A percentile compares a stretch with the other conserved stretches of the same genome.
phyloP scores from a whole-genome alignment of 2,797 vertebrate genomes.

The Sardinella longiceps region DNA sequence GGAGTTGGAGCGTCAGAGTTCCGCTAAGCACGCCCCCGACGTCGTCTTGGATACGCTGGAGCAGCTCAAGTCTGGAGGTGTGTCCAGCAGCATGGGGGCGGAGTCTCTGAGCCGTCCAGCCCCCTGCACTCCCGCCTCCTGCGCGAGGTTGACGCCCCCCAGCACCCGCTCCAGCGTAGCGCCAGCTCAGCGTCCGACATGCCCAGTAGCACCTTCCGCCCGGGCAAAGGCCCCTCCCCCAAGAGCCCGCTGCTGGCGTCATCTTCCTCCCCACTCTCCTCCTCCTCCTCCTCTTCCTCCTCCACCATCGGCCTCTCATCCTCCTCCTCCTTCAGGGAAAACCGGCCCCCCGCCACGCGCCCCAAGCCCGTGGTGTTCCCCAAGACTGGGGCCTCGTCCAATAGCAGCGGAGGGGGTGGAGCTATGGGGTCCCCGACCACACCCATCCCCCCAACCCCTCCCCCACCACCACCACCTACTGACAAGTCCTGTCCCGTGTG shows the following conservation, averaged over 20 bases:
- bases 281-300: conserved; percentile 84
- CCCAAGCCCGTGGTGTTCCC: conserved; percentile 94
- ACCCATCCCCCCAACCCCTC: conserved; percentile 83
- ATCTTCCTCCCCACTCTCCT: conserved; percentile 75
- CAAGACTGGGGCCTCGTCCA: conserved; percentile 76
- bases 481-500: conserved; percentile 97
- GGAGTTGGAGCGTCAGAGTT: conserved; percentile 90
- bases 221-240: conserved; percentile 77
- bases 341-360: conserved; percentile 86
- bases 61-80: conserved; percentile 79
- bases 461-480: conserved; percentile 78
- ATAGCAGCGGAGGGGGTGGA: conserved; percentile 79
- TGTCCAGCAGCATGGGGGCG: conserved; percentile 73
- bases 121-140: conserved; percentile 92
- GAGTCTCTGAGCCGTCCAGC: conserved; percentile 91
- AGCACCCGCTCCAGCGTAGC: conserved; percentile 88
- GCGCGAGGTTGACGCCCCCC: conserved; percentile 78
- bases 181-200: conserved; percentile 93
- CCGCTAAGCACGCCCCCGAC: conserved; percentile 89
- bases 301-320: conserved; percentile 79
- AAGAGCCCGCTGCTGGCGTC: conserved; percentile 78
- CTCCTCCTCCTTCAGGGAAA: conserved; percentile 86
- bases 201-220: conserved; percentile 91
- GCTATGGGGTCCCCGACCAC: conserved; percentile 84
- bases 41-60: conserved; percentile 98